These are phyloP conservation scores for Centruroides sculpturatus DNA, from an alignment of 1,140 invertebrate genomes.

Conservation along the genomic window DNA sequence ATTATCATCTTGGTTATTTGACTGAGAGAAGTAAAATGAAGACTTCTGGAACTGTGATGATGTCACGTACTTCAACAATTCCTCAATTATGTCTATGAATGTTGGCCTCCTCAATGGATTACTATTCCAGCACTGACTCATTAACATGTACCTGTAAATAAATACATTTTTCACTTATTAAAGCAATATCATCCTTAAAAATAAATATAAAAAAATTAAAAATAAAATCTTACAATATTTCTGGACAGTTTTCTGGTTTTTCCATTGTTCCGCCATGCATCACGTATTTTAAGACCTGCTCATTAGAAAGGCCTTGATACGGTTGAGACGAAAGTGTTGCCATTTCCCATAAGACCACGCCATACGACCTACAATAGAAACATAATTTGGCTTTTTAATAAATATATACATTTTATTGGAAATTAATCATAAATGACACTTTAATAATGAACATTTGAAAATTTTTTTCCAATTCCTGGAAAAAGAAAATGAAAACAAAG, in stretches of 20 bases:
- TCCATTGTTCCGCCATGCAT: slow-evolving; percentile 86
- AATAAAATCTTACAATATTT: slow-evolving; percentile 43
- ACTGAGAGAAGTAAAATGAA: slow-evolving; percentile 21
- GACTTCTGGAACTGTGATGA: background rate
- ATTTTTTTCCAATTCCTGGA: too few species aligned
- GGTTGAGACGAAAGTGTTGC: slow-evolving; percentile 89
- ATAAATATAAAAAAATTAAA: background rate
- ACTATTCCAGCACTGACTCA: slow-evolving; percentile 77
- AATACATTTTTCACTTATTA: background rate
- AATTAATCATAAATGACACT: too few species aligned
- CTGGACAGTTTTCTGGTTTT: slow-evolving; percentile 81
- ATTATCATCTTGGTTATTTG: slow-evolving; percentile 20
- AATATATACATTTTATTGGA: too few species aligned
- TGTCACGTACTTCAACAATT: slow-evolving; percentile 13
- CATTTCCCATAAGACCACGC: slow-evolving; percentile 96
- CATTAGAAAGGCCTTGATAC: slow-evolving; percentile 66
- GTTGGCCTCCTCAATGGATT: slow-evolving; percentile 58
- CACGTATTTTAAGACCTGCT: slow-evolving; percentile 67
- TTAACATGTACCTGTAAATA: slow-evolving; percentile 50
- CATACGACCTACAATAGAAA: slow-evolving; percentile 44
- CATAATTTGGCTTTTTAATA: too few species aligned
- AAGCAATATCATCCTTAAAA: background rate
- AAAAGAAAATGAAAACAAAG: too few species aligned
- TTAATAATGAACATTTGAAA: too few species aligned
- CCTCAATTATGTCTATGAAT: slow-evolving; percentile 59